Percentiles rank a stretch among this genome's conserved stretches.
Conservation (phyloP, 2,113 vertebrate species). For the Australoheros scitulus region DNA sequence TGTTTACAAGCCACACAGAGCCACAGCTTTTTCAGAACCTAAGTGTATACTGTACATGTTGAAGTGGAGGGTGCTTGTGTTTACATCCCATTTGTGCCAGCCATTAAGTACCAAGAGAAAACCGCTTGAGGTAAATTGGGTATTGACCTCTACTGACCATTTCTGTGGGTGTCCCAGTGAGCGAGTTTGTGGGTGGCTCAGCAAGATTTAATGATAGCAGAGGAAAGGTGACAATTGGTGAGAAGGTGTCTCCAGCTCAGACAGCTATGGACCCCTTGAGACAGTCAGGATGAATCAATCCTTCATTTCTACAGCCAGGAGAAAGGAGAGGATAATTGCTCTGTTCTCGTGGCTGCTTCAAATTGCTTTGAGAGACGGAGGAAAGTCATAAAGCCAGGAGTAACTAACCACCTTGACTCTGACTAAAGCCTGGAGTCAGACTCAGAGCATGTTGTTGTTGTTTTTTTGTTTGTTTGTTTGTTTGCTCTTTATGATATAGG, state of each 20-base stretch:
- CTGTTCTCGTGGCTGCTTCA: conserved; percentile 66
- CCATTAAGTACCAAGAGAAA: background rate
- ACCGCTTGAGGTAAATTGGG: conserved; percentile 4
- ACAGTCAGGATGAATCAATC: conserved; percentile 72
- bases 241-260: conserved; percentile 61
- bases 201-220: conserved; percentile 59
- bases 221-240: conserved; percentile 69
- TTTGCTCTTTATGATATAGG: conserved; percentile 2
- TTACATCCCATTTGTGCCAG: background rate
- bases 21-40: background rate
- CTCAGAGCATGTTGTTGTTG: conserved; percentile 8
- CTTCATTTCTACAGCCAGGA: conserved; percentile 72
- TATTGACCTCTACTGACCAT: conserved; percentile 38
- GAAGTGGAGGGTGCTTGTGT: background rate
- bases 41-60: background rate
- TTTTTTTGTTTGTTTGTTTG: background rate
- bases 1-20: background rate
- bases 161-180: background rate
- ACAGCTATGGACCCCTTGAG: conserved; percentile 71
- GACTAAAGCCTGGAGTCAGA: conserved; percentile 37
- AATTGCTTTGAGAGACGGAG: conserved; percentile 74
- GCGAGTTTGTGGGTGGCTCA: conserved; percentile 20
- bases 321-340: conserved; percentile 76
- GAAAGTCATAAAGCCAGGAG: conserved; percentile 68
- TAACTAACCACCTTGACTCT: conserved; percentile 64